These are phyloP conservation scores for Chydorus sphaericus DNA, from an alignment of 2,888 invertebrate genomes.

Conservation along the genomic window DNA sequence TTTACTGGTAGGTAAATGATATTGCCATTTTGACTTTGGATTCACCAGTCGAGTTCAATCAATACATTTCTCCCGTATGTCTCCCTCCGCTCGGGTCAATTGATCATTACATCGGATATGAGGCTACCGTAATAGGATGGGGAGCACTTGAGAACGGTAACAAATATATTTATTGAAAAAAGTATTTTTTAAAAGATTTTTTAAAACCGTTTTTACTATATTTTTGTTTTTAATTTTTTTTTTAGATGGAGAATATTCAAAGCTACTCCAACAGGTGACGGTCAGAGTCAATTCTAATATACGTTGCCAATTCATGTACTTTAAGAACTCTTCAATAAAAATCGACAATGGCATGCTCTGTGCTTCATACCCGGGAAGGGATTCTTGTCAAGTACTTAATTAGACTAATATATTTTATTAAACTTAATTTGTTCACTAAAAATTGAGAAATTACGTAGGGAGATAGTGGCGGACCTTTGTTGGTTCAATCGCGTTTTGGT, in stretches of 20 bases:
- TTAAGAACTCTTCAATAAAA: slow-evolving; percentile 72
- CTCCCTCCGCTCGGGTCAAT: slow-evolving; percentile 16
- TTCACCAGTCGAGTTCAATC: slow-evolving; percentile 22
- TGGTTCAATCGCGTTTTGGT: slow-evolving; percentile 48
- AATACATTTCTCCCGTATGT: slow-evolving; percentile 23
- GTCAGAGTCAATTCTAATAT: slow-evolving; percentile 68
- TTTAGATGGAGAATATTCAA: slow-evolving; percentile 53
- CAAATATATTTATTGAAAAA: too few species aligned
- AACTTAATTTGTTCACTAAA: background rate
- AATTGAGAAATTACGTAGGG: slow-evolving; percentile 39
- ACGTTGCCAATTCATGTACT: slow-evolving; percentile 65
- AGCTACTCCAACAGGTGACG: slow-evolving; percentile 63
- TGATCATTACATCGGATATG: slow-evolving; percentile 10
- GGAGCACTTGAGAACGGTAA: too few species aligned
- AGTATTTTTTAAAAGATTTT: background rate
- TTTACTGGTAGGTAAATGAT: slow-evolving; percentile 14
- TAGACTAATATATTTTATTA: too few species aligned
- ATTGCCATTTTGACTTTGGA: slow-evolving; percentile 18
- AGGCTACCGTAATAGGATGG: slow-evolving; percentile 15
- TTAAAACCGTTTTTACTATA: too few species aligned
- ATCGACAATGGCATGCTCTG: slow-evolving; percentile 78
- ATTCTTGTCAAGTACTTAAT: slow-evolving; percentile 84
- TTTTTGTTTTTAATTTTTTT: too few species aligned
- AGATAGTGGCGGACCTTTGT: slow-evolving; percentile 75
- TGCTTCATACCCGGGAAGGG: slow-evolving; percentile 66